These are phyloP conservation scores for Graphium colonna DNA, from an alignment of 2,888 invertebrate genomes.

Conservation along the genomic window DNA sequence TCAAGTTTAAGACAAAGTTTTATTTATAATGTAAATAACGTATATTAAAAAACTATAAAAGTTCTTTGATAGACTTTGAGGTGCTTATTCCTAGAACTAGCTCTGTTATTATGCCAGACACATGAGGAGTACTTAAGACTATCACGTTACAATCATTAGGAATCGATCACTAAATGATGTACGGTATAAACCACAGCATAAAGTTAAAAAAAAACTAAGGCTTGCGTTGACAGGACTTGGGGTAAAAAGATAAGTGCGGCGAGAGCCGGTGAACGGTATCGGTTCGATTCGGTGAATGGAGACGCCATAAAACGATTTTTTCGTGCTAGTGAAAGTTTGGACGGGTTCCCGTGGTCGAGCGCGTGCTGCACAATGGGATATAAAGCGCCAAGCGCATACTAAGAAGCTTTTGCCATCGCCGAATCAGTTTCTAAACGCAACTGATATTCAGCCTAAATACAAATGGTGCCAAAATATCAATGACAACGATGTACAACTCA, in stretches of 20 bases:
- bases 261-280: slow-evolving; percentile 53
- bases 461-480: background rate
- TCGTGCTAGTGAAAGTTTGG: slow-evolving; percentile 56
- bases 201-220: too few species aligned
- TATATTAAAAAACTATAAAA: too few species aligned
- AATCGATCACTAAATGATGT: too few species aligned
- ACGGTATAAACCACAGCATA: too few species aligned
- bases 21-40: too few species aligned
- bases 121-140: too few species aligned
- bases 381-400: slow-evolving; percentile 37
- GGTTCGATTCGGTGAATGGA: slow-evolving; percentile 41
- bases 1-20: too few species aligned
- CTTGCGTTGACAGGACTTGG: background rate
- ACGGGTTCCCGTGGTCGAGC: slow-evolving; percentile 35
- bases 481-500: too few species aligned
- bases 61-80: too few species aligned
- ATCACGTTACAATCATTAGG: too few species aligned
- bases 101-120: too few species aligned
- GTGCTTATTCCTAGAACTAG: too few species aligned
- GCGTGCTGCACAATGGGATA: slow-evolving; percentile 37
- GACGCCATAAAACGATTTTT: slow-evolving; percentile 42
- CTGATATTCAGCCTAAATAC: slow-evolving; percentile 6
- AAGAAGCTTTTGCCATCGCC: slow-evolving; percentile 32
- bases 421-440: slow-evolving; percentile 19
- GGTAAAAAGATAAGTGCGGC: slow-evolving; percentile 21